Base-by-base conservation (phyloP, 2,888 invertebrate genomes). In the Eledone cirrhosa region DNA sequence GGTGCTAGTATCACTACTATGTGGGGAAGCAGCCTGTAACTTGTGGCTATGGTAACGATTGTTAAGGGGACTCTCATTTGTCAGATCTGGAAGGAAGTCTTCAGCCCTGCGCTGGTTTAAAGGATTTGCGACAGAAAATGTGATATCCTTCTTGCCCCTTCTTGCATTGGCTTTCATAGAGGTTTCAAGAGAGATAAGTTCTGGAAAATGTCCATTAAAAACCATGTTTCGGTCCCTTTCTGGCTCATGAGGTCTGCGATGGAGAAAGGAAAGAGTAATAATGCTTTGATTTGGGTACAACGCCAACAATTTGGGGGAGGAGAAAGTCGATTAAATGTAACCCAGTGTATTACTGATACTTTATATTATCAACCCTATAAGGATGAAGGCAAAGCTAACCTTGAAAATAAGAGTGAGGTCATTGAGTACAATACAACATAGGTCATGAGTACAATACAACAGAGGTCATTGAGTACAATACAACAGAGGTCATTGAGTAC, bases 181-280 rank as follows among this genome's bases (percentile, higher is more conserved):
- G 1, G 81, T 48, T 47, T 85, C 85, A 22, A 86, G 81, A 82
- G 86, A 84, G 74, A 87, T 75, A 78, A 86, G 85, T 53, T 87
- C 86, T 24, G 89, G 89, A 29, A 88, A 82, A 31, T 84, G 86
- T 16, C 86, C 85, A 8, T 80, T 79, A 78, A 89, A 80, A 76
- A 88, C 85, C 82, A 88, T 83, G 19, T 83, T 81, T 65, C 89
- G 85, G 75, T 89, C 88, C 33, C 84, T 80, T 74, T 90, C 90
- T n/a, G 90, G 87, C 80, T 89, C 87, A 82, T 91, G 91, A 41
- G 90, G 89, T 5, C 90, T 90, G 83, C 27, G 86, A 81, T 48
- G 48, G 59, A 41, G 79, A 63, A 78, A 31, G 48, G 65, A 63
- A 24, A 59, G n/a, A n/a, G n/a, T n/a, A n/a, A n/a, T n/a, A n/a